Percentiles rank a stretch among this genome's conserved stretches.
These are phyloP conservation scores for Drosophila persimilis DNA, from an alignment of 1,140 invertebrate genomes.

Conservation along the genomic window DNA sequence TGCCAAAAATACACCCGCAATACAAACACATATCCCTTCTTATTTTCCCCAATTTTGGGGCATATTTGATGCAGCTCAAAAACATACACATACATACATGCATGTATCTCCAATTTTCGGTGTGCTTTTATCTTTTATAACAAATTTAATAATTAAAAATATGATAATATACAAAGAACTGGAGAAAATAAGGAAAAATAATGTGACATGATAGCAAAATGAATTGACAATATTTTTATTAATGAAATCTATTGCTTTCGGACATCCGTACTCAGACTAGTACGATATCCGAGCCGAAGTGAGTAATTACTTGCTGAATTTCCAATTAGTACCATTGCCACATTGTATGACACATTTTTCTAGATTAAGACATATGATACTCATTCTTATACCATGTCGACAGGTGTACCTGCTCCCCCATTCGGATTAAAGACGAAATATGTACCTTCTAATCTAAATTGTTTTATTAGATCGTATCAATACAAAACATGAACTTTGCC, in stretches of 20 bases:
- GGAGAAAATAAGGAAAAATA: conserved; percentile 25
- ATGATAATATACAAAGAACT: no score
- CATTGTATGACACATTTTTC: no score
- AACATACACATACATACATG: background rate
- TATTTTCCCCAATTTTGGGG: conserved; percentile 21
- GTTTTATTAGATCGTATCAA: conserved; percentile 31
- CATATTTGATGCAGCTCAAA: conserved; percentile 35
- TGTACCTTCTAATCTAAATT: conserved; percentile 11
- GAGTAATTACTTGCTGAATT: no score
- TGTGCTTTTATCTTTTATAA: conserved; percentile 7
- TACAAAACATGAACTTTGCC: conserved; percentile 8
- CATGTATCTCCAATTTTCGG: background rate
- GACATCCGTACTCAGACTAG: no score
- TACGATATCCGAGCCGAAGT: no score
- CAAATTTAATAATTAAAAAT: background rate
- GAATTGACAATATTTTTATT: conserved; percentile 4
- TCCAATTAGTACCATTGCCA: no score
- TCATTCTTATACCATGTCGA: conserved; percentile 17
- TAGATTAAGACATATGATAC: no score
- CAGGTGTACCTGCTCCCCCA: background rate
- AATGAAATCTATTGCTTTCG: background rate
- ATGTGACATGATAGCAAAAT: conserved; percentile 19
- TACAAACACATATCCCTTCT: conserved; percentile 12
- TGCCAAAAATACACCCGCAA: conserved; percentile 49
- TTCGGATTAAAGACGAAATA: conserved; percentile 14